Evolutionary conservation across 2,888 invertebrate genomes (phyloP), one percentile per base, ranked within the genome.

Genomic region (Tachina fera): DNA sequence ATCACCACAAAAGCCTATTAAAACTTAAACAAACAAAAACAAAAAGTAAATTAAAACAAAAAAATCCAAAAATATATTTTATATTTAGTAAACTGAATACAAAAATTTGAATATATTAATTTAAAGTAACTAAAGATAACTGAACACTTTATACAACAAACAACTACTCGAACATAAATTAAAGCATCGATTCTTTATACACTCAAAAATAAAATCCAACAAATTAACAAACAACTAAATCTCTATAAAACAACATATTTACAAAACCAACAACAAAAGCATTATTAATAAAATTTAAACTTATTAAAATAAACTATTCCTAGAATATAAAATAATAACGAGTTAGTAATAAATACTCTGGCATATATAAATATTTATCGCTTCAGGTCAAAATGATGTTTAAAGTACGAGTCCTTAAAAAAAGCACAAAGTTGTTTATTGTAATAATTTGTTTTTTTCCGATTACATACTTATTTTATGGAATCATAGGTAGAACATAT

Each of bases 121-220:
- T 61, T 8, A 71, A 56, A 39, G 13, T 14, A 22, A 41, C 65
- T 45, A 60, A 4, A 51, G 45, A 47, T n/a, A 49, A 61, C 31
- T 47, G 61, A 85, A 81, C 81, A 81, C 81, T 81, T 84, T 84
- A 70, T 75, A 84, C 78, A 79, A 83, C 74, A 76, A 67, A 56
- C 43, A 80, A 80, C 58, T 67, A 56, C 39, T 65, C 56, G 39
- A 56, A 53, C 56, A 76, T 19, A 41, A 68, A 72, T 53, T 39
- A 56, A 83, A 80, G 80, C 83, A 86, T 86, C 84, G 84, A 86
- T 82, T 82, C 78, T 75, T 80, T 86, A 77, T 79, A 86, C 82
- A 82, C 78, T 68, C 63, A 63, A 61, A 60, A 10, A 75, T 74
- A 41, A 19, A 19, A 63, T 4, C 31, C 31, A 31, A 31, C 31